phyloP scores from a whole-genome alignment of 1,140 invertebrate species.

The Mya arenaria region DNA sequence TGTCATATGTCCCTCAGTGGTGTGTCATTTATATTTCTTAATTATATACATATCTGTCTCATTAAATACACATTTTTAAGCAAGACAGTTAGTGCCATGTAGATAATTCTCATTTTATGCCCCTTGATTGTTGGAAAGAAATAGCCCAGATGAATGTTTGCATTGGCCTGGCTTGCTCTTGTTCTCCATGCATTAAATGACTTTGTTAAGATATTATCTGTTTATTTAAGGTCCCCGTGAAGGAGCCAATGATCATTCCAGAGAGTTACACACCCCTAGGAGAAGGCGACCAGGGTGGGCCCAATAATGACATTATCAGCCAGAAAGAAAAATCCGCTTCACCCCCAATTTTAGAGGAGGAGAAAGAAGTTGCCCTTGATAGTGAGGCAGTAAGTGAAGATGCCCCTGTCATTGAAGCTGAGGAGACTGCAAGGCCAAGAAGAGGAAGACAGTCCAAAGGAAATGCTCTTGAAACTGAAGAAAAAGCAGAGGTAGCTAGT shows the following conservation, averaged over 20 bases:
- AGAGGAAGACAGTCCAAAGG: slow-evolving; percentile 37
- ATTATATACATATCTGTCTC: too few relatives aligned
- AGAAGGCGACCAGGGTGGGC: not conserved
- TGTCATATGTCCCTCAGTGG: too few relatives aligned
- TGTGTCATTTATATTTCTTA: too few relatives aligned
- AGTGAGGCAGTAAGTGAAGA: slow-evolving; percentile 34
- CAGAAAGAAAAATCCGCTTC: slow-evolving; percentile 35
- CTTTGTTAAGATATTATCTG: too few relatives aligned
- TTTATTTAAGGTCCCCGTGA: not conserved
- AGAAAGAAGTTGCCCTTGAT: slow-evolving; percentile 25
- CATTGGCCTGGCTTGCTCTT: too few relatives aligned
- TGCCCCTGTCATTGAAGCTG: slow-evolving; percentile 43
- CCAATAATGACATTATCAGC: not conserved
- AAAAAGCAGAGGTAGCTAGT: slow-evolving; percentile 31
- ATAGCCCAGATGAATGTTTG: too few relatives aligned
- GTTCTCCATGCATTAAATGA: too few relatives aligned
- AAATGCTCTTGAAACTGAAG: slow-evolving; percentile 33
- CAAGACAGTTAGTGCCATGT: too few relatives aligned
- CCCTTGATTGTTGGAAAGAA: too few relatives aligned
- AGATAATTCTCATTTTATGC: too few relatives aligned
- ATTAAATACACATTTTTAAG: too few relatives aligned
- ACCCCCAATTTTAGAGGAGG: slow-evolving; percentile 34
- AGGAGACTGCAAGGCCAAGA: slow-evolving; percentile 5
- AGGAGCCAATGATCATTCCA: not conserved
- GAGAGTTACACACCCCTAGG: not conserved